A percentile compares a stretch with the other conserved stretches of the same genome.
Conservation (phyloP, 2,113 vertebrate species). For the Oplegnathus fasciatus region DNA sequence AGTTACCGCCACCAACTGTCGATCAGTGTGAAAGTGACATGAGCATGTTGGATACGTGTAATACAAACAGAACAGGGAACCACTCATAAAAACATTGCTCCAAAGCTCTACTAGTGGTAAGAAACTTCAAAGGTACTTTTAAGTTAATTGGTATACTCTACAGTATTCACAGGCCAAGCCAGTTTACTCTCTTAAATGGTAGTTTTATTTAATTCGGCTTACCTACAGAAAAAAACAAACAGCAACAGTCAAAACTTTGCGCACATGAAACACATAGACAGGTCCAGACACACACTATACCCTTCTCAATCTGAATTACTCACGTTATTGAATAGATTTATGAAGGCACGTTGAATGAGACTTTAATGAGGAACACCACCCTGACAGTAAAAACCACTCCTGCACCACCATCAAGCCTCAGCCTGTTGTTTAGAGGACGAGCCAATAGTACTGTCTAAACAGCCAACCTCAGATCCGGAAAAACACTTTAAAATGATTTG, state of each 20-base stretch:
- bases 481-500: constrained; percentile 48
- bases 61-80: background rate
- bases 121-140: background rate
- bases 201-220: background rate
- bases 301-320: constrained; percentile 36
- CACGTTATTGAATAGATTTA: constrained; percentile 52
- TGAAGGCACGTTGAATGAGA: constrained; percentile 7
- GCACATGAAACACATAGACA: constrained; percentile 25
- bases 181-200: background rate
- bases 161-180: background rate
- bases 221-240: background rate
- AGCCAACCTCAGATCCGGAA: constrained; percentile 17
- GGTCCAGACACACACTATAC: constrained; percentile 25
- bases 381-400: constrained; percentile 47
- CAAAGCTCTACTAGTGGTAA: background rate
- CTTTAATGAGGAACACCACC: constrained; percentile 42
- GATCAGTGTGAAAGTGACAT: no score
- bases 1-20: background rate
- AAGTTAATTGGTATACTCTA: background rate
- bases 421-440: constrained; percentile 48
- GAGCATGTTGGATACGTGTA: background rate
- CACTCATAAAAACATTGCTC: background rate
- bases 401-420: constrained; percentile 44
- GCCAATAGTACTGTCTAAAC: constrained; percentile 32
- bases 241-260: constrained; percentile 15